A percentile compares a stretch with the other conserved stretches of the same genome.
Conservation (phyloP, 2,797 vertebrate species). For the Fistularia tabacaria region DNA sequence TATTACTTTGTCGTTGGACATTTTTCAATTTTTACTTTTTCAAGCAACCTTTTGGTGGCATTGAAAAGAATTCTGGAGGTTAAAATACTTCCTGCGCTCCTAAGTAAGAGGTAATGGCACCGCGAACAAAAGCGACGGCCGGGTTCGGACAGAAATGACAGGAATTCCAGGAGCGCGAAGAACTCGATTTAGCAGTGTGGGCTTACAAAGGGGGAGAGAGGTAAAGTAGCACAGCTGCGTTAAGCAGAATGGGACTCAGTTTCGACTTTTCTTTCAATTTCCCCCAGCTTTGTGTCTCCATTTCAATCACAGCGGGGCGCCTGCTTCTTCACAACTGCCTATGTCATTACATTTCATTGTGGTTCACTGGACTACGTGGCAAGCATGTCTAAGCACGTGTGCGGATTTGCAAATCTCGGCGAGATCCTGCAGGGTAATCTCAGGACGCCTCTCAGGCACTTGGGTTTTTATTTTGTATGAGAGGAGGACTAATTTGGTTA, state of each 20-base stretch:
- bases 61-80: too few species aligned
- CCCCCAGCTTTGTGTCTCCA: constrained; percentile 39
- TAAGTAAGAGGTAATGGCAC: too few species aligned
- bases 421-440: constrained; percentile 30
- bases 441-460: not conserved
- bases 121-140: too few species aligned
- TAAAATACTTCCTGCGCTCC: too few species aligned
- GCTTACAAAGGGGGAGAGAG: constrained; percentile 6
- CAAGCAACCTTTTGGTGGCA: too few species aligned
- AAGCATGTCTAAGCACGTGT: constrained; percentile 40
- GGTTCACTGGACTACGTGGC: constrained; percentile 30
- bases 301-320: constrained; percentile 41
- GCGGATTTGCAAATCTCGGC: constrained; percentile 20
- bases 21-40: too few species aligned
- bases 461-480: not conserved
- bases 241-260: constrained; percentile 12
- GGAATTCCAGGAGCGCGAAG: too few species aligned
- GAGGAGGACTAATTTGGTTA: constrained; percentile 38
- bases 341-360: constrained; percentile 49
- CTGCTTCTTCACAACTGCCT: constrained; percentile 18
- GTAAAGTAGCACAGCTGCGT: constrained; percentile 13
- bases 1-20: too few species aligned
- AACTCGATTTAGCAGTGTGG: too few species aligned
- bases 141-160: too few species aligned
- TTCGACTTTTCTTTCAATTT: constrained; percentile 34